Conservation (phyloP, 2,797 vertebrate species). For the Galaxias olidus region DNA sequence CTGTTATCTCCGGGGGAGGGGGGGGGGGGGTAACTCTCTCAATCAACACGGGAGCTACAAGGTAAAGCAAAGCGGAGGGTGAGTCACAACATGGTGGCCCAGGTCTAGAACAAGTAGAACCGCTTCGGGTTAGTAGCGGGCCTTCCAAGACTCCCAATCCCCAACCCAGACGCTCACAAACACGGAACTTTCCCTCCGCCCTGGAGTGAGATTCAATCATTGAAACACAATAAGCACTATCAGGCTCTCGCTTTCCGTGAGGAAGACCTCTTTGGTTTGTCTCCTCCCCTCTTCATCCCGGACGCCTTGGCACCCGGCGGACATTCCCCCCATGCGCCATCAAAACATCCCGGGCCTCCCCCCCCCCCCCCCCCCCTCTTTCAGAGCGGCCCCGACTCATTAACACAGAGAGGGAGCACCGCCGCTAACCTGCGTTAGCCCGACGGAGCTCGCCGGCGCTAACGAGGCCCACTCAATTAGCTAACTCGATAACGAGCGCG, state of each 20-base stretch:
- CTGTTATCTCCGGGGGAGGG: conserved; percentile 52
- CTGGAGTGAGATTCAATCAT: too few species aligned
- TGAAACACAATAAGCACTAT: too few species aligned
- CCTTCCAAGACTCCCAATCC: too few species aligned
- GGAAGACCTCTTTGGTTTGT: background rate
- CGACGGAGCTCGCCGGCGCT: conserved; percentile 46
- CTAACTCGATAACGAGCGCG: conserved; percentile 69
- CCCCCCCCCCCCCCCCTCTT: too few species aligned
- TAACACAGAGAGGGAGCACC: conserved; percentile 42
- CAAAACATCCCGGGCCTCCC: conserved; percentile 8
- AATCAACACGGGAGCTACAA: too few species aligned
- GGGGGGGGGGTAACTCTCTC: conserved; percentile 17
- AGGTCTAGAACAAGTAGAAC: too few species aligned
- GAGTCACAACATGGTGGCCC: too few species aligned
- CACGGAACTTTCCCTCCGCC: too few species aligned
- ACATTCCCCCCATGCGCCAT: background rate
- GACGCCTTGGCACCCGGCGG: background rate
- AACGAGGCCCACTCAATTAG: conserved; percentile 58
- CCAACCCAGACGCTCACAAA: too few species aligned
- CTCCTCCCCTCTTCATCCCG: too few species aligned
- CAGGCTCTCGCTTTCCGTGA: conserved; percentile 2
- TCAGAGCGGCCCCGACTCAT: conserved; percentile 40
- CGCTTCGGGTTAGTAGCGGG: too few species aligned
- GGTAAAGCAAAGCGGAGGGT: too few species aligned
- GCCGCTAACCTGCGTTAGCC: conserved; percentile 32